A percentile compares a stretch with the other conserved stretches of the same genome.
Evolutionary conservation across 92 coral and sea anemone genomes (phyloP).

Genomic region (Epizoanthus rinbou): DNA sequence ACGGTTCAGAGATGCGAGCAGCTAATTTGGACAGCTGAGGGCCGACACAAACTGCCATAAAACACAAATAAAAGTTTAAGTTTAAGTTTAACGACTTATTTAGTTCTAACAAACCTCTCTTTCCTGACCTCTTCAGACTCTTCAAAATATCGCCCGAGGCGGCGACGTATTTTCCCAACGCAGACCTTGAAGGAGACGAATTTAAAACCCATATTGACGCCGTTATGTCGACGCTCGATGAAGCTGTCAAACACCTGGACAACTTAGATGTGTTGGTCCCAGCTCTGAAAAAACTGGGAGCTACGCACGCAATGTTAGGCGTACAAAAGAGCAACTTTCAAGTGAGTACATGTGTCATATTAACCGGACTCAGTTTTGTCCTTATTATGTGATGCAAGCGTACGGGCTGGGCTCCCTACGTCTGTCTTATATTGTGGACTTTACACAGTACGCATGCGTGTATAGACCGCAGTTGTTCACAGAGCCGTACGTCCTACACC

Average conservation of each 20-base stretch:
- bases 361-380: background rate
- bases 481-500: too few relatives aligned
- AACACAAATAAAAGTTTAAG: too few relatives aligned
- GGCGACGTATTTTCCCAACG: constrained; percentile 51
- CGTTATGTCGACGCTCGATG: constrained; percentile 66
- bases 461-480: too few relatives aligned
- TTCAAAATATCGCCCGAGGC: constrained; percentile 61
- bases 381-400: too few relatives aligned
- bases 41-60: too few relatives aligned
- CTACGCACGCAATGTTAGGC: constrained; percentile 57
- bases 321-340: constrained; percentile 45
- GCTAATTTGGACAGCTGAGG: too few relatives aligned
- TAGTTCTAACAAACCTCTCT: too few relatives aligned
- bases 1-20: too few relatives aligned
- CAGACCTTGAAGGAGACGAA: constrained; percentile 51
- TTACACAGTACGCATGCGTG: too few relatives aligned
- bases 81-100: too few relatives aligned
- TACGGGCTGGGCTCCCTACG: too few relatives aligned
- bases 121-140: constrained; percentile 21
- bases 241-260: constrained; percentile 59
- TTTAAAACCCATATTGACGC: constrained; percentile 58
- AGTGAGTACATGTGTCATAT: constrained; percentile 34
- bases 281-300: constrained; percentile 55
- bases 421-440: too few relatives aligned
- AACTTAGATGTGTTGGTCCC: constrained; percentile 51